Percentiles rank a stretch among this genome's conserved stretches.
Conservation (phyloP, 2,888 invertebrate species). For the Monochamus alternatus region DNA sequence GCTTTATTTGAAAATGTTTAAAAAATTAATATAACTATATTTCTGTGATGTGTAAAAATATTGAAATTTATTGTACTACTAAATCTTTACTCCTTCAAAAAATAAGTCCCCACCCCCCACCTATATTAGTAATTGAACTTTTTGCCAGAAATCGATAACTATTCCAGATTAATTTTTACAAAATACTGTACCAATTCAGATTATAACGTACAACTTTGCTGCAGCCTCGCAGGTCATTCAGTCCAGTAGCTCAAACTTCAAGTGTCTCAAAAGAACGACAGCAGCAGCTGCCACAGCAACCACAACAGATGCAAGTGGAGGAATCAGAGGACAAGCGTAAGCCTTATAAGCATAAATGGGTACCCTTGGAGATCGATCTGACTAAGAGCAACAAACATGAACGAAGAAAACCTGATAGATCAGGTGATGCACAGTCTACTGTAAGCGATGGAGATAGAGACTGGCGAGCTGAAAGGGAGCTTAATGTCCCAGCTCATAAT, state of each 20-base stretch:
- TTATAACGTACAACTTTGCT: constrained; percentile 16
- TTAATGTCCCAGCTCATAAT: constrained; percentile 55
- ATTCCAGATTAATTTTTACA: no score
- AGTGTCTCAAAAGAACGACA: constrained; percentile 63
- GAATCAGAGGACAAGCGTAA: constrained; percentile 72
- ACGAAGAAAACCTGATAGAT: constrained; percentile 46
- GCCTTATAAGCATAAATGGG: constrained; percentile 86
- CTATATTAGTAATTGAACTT: no score
- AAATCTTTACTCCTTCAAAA: no score
- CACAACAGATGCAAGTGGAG: constrained; percentile 55
- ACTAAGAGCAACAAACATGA: constrained; percentile 81
- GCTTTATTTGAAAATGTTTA: no score
- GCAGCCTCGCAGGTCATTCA: constrained; percentile 50
- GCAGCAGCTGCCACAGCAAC: constrained; percentile 61
- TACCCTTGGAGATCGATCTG: constrained; percentile 90
- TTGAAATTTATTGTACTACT: no score
- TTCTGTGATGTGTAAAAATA: no score
- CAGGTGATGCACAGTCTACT: constrained; percentile 65
- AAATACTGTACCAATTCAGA: no score
- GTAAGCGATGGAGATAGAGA: constrained; percentile 69
- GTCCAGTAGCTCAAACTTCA: constrained; percentile 43
- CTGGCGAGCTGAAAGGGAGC: constrained; percentile 65
- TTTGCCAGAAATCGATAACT: no score
- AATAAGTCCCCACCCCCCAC: no score
- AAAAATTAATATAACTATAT: no score